Conservation (phyloP, 2,888 invertebrate genomes). For the Notodonta ziczac region DNA sequence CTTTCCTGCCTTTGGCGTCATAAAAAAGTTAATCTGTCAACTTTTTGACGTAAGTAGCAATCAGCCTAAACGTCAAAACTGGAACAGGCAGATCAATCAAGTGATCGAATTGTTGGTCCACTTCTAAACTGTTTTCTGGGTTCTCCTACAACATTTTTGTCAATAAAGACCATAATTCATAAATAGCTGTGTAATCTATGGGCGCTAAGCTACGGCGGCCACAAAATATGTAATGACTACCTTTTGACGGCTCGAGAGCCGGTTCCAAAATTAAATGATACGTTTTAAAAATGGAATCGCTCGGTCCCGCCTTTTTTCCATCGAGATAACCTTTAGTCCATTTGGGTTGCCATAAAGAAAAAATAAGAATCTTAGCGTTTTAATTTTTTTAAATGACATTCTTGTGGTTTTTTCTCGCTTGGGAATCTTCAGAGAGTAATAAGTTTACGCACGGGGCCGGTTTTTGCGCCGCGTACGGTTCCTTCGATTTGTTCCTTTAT, state of each 20-base stretch:
- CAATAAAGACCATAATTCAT: constrained; percentile 57
- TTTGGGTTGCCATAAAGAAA: constrained; percentile 78
- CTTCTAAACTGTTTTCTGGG: constrained; percentile 10
- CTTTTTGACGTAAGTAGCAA: neutral
- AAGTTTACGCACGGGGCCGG: constrained; percentile 64
- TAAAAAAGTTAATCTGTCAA: neutral
- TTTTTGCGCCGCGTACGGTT: constrained; percentile 69
- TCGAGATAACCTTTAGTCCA: constrained; percentile 82
- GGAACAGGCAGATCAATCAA: constrained; percentile 16
- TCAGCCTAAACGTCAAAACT: neutral
- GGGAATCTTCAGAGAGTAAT: constrained; percentile 76
- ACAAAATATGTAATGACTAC: constrained; percentile 83
- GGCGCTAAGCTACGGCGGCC: constrained; percentile 75
- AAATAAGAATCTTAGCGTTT: constrained; percentile 77
- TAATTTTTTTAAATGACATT: constrained; percentile 84
- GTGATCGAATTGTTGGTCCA: constrained; percentile 7
- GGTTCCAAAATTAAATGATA: constrained; percentile 84
- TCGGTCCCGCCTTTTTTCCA: constrained; percentile 82
- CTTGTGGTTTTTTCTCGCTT: constrained; percentile 80
- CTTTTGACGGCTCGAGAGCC: constrained; percentile 83
- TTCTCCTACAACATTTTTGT: constrained; percentile 36
- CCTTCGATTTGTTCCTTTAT: constrained; percentile 63
- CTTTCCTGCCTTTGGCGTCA: neutral
- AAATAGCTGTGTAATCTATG: constrained; percentile 65
- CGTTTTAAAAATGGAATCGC: constrained; percentile 85